Base-by-base conservation (phyloP, 2,888 invertebrate genomes). In the Ochlodes sylvanus region DNA sequence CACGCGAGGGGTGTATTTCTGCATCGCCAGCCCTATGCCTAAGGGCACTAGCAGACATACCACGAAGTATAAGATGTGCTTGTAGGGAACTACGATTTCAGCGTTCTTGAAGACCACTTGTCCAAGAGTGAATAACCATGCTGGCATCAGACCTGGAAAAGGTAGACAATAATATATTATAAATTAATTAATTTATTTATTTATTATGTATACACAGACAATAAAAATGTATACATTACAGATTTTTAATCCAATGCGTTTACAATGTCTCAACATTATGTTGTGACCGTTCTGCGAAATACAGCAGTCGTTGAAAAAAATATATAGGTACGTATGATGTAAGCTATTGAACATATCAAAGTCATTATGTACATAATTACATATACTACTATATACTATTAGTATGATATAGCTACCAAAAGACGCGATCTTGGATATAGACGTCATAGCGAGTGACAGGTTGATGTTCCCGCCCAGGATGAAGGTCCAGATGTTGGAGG, bases 401-500 rank as follows among this genome's bases (percentile, higher is more conserved):
- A 38, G 38, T 27, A 38, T 10, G 2, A 1, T 12, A 10, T 27
- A 47, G 80, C 80, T 86, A 96, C 97, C 97, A 79, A 99, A 97
- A 0, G 98, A 97, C 0, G 96, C 96, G 6, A 99, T 86, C 3
- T 98, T 99, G 70, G 98, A 97, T 66, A 98, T 92, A 9, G 98
- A 96, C 0, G 99, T 99, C 99, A 99, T 98, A 15, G 99, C 96
- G 58, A 99, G 95, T 0, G 98, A 98, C 47, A 99, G 94, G 85
- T 98, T 97, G 7, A 99, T 95, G 89, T 99, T 99, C 6, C 98
- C 99, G 4, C 96, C 97, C 2, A 99, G 94, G n/a, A 99, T 94
- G 72, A 97, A 96, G 0, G 98, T 97, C 98, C 99, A 99, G 77
- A 99, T 97, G 87, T 99, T 99, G 57, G 98, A 98, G 27, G 98